A percentile compares a stretch with the other conserved stretches of the same genome.
phyloP scores from a whole-genome alignment of 2,113 vertebrate genomes.

The Esox niger region DNA sequence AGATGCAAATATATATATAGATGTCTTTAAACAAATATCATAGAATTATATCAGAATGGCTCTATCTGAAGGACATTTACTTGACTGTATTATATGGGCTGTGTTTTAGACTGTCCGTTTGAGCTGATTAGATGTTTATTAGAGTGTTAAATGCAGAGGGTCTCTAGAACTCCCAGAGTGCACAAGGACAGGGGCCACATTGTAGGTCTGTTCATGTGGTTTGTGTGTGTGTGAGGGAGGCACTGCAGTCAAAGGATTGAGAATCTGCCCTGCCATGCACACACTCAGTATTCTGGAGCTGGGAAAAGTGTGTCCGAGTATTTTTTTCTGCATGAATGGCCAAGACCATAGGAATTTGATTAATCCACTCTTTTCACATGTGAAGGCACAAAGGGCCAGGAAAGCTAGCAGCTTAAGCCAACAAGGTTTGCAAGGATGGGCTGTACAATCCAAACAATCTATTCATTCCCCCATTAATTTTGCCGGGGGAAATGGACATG shows the following conservation, averaged over 20 bases:
- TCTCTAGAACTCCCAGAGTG: neutral
- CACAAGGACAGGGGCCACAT: neutral
- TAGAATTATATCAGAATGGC: too few relatives aligned
- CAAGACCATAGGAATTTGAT: constrained; percentile 45
- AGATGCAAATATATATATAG: too few relatives aligned
- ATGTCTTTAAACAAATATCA: too few relatives aligned
- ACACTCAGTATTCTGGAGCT: constrained; percentile 9
- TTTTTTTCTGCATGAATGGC: constrained; percentile 69
- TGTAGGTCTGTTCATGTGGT: neutral
- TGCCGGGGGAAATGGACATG: neutral
- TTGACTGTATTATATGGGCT: neutral
- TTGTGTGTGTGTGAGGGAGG: neutral
- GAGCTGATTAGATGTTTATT: neutral
- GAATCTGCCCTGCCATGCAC: constrained; percentile 1
- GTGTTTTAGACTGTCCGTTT: too few relatives aligned
- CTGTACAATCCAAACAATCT: constrained; percentile 13
- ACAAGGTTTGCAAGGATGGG: constrained; percentile 13
- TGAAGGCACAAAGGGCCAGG: constrained; percentile 49
- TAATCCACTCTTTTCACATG: constrained; percentile 64
- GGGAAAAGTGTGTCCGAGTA: constrained; percentile 48
- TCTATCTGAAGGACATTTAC: neutral
- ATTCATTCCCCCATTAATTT: constrained; percentile 6
- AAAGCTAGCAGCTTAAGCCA: constrained; percentile 26
- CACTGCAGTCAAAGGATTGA: neutral
- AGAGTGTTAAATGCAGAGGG: constrained; percentile 6